A percentile compares a stretch with the other conserved stretches of the same genome.
phyloP scores from a whole-genome alignment of 2,113 vertebrate species.

The Piprites chloris region DNA sequence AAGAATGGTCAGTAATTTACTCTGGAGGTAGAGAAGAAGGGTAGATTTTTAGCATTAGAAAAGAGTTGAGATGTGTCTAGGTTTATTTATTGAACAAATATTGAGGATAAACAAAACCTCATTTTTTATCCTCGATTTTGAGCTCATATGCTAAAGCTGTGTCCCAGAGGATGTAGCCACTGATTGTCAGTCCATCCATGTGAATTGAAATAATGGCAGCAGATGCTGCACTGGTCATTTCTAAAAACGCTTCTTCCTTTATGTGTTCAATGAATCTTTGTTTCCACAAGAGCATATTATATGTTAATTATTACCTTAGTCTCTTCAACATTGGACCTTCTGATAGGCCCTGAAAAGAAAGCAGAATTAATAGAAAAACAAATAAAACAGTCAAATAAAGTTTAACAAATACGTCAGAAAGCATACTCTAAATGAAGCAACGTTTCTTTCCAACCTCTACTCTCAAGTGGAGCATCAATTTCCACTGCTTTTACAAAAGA shows the following conservation, averaged over 20 bases:
- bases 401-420: neutral
- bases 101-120: neutral
- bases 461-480: neutral
- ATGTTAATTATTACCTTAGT: neutral
- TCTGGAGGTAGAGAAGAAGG: neutral
- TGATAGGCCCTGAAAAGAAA: neutral
- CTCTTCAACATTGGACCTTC: neutral
- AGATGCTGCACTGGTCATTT: neutral
- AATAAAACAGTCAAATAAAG: neutral
- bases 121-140: neutral
- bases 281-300: neutral
- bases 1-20: neutral
- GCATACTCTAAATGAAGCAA: neutral
- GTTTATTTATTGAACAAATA: neutral
- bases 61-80: neutral
- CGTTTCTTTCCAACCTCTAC: fast-evolving
- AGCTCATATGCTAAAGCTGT: neutral
- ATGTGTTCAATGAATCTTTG: neutral
- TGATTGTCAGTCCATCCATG: neutral
- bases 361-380: neutral
- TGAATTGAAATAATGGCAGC: neutral
- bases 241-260: neutral
- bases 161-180: neutral
- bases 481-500: neutral
- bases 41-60: neutral